Evolutionary conservation across 1,140 invertebrate species (phyloP).

Genomic region (Drosophila malerkotliana): DNA sequence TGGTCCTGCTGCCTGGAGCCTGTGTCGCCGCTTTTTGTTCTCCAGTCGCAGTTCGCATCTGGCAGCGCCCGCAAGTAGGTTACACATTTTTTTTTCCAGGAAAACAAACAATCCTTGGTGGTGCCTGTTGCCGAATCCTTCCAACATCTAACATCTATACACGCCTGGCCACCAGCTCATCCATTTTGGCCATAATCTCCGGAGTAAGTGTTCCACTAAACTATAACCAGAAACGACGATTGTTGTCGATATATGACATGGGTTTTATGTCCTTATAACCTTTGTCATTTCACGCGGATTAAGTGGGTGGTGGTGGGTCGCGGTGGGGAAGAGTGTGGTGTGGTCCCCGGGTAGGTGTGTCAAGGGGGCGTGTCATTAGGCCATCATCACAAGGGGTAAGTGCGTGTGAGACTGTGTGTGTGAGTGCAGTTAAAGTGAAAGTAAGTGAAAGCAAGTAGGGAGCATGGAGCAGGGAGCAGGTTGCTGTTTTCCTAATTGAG

Average conservation of each 20-base stretch:
- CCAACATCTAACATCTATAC: neutral
- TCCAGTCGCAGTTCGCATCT: conserved; percentile 62
- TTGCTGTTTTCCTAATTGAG: neutral
- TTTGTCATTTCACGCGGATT: conserved; percentile 1
- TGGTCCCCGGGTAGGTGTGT: neutral
- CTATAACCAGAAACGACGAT: neutral
- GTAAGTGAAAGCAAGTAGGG: conserved; percentile 9
- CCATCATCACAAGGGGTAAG: neutral
- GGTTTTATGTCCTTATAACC: conserved; percentile 6
- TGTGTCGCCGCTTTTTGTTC: conserved; percentile 28
- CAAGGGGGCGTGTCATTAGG: conserved; percentile 23
- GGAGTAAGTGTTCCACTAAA: conserved; percentile 9
- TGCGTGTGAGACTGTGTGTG: conserved; percentile 22
- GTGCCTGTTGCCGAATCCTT: neutral
- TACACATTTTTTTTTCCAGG: conserved; percentile 70
- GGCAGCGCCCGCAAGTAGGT: conserved; percentile 75
- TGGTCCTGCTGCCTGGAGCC: conserved; percentile 20
- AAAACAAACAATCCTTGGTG: conserved; percentile 18
- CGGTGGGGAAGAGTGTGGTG: neutral
- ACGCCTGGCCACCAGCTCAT: neutral
- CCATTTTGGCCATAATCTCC: neutral
- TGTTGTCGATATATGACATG: neutral
- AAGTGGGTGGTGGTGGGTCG: neutral
- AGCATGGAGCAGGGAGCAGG: neutral
- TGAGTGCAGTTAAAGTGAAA: conserved; percentile 13